Percentiles rank a stretch among this genome's conserved stretches.
Evolutionary conservation across 2,113 vertebrate species (phyloP).

Genomic region (Martes martes): DNA sequence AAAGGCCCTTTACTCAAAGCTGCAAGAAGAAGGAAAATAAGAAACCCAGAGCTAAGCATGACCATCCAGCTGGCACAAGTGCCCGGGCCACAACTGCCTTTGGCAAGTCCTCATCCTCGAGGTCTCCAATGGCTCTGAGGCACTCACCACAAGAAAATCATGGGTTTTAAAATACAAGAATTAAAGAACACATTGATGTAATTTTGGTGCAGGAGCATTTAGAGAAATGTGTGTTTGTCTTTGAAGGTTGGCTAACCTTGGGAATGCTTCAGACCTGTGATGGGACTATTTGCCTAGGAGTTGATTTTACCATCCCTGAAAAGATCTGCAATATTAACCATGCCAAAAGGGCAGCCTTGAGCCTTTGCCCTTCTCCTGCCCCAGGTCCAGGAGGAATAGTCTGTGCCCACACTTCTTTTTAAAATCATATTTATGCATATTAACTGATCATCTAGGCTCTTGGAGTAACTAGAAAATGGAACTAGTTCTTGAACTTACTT

Average conservation of each 20-base stretch:
- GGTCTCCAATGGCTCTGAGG: conserved; percentile 75
- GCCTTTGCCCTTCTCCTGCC: not conserved
- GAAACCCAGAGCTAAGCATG: conserved; percentile 54
- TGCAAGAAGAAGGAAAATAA: conserved; percentile 61
- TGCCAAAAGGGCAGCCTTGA: not conserved
- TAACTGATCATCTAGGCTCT: not conserved
- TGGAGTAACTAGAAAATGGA: not conserved
- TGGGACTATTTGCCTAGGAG: conserved; percentile 4
- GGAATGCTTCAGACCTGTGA: conserved; percentile 51
- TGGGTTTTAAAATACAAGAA: conserved; percentile 78
- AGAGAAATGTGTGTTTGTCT: conserved; percentile 62
- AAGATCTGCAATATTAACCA: not conserved
- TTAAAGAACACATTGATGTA: conserved; percentile 81
- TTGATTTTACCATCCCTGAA: not conserved
- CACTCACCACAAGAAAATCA: conserved; percentile 80
- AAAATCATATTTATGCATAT: not conserved
- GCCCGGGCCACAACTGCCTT: conserved; percentile 70
- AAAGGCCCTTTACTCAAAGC: conserved; percentile 28
- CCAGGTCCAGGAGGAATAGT: not conserved
- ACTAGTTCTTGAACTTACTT: not conserved
- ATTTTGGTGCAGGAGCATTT: conserved; percentile 73
- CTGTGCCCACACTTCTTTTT: not conserved
- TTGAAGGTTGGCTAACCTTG: conserved; percentile 64
- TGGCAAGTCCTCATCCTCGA: conserved; percentile 71
- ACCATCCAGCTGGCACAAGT: conserved; percentile 71